phyloP scores from a whole-genome alignment of 1,140 invertebrate genomes.

The Latrodectus geometricus region DNA sequence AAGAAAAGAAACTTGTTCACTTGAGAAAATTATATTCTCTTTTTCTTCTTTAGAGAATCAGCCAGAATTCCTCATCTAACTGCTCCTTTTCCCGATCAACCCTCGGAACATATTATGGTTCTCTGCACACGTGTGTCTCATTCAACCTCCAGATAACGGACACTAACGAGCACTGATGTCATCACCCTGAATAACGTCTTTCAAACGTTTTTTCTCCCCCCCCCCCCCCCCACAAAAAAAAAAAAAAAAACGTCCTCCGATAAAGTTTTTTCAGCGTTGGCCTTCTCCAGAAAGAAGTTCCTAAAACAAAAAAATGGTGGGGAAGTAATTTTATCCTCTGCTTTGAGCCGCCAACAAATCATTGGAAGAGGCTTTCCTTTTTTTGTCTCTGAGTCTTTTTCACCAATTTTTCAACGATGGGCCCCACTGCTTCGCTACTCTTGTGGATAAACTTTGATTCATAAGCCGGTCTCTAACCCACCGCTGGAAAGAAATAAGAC shows the following conservation, averaged over 20 bases:
- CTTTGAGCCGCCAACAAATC: neutral
- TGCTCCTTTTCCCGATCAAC: neutral
- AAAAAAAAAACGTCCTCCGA: neutral
- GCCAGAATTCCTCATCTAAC: neutral
- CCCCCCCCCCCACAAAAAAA: neutral
- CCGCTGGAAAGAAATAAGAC: no score
- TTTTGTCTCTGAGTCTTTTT: neutral
- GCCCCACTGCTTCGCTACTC: no score
- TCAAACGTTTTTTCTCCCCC: neutral
- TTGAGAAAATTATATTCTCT: neutral
- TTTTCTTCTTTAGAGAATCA: neutral
- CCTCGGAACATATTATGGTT: neutral
- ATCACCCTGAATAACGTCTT: conserved; percentile 1
- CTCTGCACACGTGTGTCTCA: neutral
- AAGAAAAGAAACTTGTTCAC: neutral
- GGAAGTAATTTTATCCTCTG: neutral
- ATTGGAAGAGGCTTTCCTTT: neutral
- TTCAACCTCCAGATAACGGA: neutral
- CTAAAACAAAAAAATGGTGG: no score
- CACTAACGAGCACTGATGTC: neutral
- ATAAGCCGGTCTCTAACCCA: no score
- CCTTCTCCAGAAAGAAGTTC: neutral
- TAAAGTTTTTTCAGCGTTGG: neutral
- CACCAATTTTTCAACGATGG: neutral
- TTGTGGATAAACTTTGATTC: no score